Evolutionary conservation across 2,797 vertebrate species (phyloP).

Genomic region (Hozukius guyotensis): DNA sequence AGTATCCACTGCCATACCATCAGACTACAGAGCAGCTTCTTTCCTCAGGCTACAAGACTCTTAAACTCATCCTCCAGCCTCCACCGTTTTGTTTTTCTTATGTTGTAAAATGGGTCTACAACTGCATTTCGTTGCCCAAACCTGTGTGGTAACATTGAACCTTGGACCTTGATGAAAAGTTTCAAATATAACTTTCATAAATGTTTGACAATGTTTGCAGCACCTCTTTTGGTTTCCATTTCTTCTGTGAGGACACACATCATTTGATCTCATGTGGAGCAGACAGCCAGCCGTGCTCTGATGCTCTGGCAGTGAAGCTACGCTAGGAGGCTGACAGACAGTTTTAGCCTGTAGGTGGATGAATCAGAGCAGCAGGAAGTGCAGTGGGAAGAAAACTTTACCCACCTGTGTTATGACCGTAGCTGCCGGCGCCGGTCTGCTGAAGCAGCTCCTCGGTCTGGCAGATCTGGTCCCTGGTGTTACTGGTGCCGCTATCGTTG

Average conservation of each 20-base stretch:
- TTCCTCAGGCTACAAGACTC: neutral
- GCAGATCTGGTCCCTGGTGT: slow-evolving; percentile 73
- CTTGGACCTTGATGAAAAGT: neutral
- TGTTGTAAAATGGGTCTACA: neutral
- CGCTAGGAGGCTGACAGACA: slow-evolving; percentile 4
- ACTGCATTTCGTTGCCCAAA: neutral
- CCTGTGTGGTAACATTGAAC: too few relatives aligned
- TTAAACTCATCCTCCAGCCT: neutral
- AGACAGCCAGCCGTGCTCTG: neutral
- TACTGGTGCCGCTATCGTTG: neutral
- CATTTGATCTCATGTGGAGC: slow-evolving; percentile 20
- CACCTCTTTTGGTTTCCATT: neutral
- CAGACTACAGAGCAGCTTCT: neutral
- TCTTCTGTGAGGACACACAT: slow-evolving; percentile 18
- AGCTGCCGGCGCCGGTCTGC: neutral
- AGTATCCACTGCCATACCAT: neutral
- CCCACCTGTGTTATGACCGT: slow-evolving; percentile 58
- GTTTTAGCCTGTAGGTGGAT: slow-evolving; percentile 23
- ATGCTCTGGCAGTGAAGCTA: slow-evolving; percentile 12
- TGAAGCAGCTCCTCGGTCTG: slow-evolving; percentile 72
- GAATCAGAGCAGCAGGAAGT: slow-evolving; percentile 23
- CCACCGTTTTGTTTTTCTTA: neutral
- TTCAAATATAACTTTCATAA: slow-evolving; percentile 3
- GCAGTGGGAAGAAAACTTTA: neutral
- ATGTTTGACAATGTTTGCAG: neutral